Evolutionary conservation across 2,888 invertebrate species (phyloP), one percentile per base, ranked within the genome.

Genomic region (Tenthredo notha): DNA sequence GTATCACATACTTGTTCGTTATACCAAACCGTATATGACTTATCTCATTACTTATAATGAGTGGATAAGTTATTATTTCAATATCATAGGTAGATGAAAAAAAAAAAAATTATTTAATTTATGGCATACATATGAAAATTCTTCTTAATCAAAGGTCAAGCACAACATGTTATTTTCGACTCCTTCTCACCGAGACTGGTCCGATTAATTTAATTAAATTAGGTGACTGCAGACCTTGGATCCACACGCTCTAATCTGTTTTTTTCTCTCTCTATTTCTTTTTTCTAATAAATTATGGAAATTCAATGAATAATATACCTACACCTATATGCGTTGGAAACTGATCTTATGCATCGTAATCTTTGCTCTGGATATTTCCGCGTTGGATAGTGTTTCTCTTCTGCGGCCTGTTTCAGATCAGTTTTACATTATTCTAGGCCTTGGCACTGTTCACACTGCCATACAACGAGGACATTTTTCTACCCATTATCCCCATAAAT

Each of bases 261-360:
- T 25, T 47, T 10, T 25, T 40, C 7, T 43, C n/a, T 40, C 15
- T 40, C n/a, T 37, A n/a, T 18, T 0, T 75, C 33, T 58, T 33
- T 58, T 37, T 18, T 37, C n/a, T 18, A 80, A 80, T 58, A 61
- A 80, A 80, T 58, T 80, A 80, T 80, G 61, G 61, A 80, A 80
- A 61, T 61, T 40, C 6, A 21, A 37, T 37, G n/a, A 40, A 80
- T 50, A 58, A 18, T 37, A 47, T 47, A n/a, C n/a, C n/a, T 3
- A 12, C 15, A 15, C 47, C 47, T 47, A 47, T 47, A 80, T 21
- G 50, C 33, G 10, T 21, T 40, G n/a, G 10, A 61, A 37, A 61
- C 40, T 58, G 58, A 61, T 37, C 21, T 12, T 21, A 80, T 40
- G 58, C 58, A 80, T 40, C 61, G 50, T 25, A 40, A 18, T 37